Evolutionary conservation across 2,888 invertebrate species (phyloP).

Genomic region (Liopterus haemorrhoidalis): DNA sequence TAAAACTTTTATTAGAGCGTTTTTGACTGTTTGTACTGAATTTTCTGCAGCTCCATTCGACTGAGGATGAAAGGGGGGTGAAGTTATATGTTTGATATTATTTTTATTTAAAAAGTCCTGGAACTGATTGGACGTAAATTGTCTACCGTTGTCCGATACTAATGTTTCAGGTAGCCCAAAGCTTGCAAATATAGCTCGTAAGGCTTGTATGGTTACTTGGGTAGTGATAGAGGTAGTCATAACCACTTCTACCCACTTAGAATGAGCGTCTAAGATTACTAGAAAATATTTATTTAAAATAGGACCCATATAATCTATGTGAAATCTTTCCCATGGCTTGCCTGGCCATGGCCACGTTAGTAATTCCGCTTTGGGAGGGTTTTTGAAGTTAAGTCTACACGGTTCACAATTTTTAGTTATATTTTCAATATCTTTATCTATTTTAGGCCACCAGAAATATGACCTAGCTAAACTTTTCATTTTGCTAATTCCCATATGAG

Average conservation of each 20-base stretch:
- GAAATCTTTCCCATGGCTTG: conserved; percentile 27
- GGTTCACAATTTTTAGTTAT: conserved; percentile 14
- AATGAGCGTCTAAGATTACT: conserved; percentile 25
- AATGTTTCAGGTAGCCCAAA: not conserved
- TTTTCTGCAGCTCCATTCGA: no score
- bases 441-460: conserved; percentile 27
- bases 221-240: not conserved
- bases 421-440: conserved; percentile 23
- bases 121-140: not conserved
- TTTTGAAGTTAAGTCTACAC: conserved; percentile 16
- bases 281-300: conserved; percentile 24
- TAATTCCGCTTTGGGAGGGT: conserved; percentile 13
- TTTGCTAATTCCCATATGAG: conserved; percentile 21
- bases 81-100: no score
- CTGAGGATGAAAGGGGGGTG: no score
- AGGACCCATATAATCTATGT: conserved; percentile 28
- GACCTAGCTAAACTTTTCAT: conserved; percentile 23
- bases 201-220: not conserved
- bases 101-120: not conserved
- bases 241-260: no score
- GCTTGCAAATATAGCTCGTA: not conserved
- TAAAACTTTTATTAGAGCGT: no score
- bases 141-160: not conserved
- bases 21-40: no score
- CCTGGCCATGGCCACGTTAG: conserved; percentile 27